Conservation (phyloP, 2,113 vertebrate genomes). For the Clarias gariepinus region DNA sequence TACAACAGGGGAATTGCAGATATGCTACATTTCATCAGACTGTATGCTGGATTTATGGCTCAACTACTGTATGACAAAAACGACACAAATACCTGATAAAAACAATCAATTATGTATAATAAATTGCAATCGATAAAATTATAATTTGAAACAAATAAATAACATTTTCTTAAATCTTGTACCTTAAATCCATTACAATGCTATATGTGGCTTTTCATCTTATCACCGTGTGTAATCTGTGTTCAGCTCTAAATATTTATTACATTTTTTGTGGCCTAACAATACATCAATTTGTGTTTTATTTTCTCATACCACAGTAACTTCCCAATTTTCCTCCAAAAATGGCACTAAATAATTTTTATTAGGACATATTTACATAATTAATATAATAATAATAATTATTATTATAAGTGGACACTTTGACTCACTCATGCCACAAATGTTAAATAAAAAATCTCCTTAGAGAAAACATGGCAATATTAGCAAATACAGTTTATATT, state of each 20-base stretch:
- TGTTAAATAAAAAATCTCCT: neutral
- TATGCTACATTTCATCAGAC: neutral
- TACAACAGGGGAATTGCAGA: neutral
- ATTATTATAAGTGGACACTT: neutral
- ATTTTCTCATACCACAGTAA: no score
- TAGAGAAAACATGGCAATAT: neutral
- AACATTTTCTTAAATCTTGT: neutral
- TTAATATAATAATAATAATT: no score
- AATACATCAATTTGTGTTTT: no score
- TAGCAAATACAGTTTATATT: neutral
- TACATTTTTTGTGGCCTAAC: neutral
- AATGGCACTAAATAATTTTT: no score
- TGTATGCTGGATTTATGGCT: neutral
- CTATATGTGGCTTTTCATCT: neutral
- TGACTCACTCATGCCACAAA: neutral
- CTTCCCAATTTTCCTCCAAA: no score
- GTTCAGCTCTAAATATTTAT: neutral
- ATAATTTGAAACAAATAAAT: neutral
- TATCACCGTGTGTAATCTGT: neutral
- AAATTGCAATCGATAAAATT: neutral
- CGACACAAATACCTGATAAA: neutral
- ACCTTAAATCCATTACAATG: neutral
- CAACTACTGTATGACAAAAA: neutral
- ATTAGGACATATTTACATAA: no score
- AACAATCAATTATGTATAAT: neutral